phyloP scores from a whole-genome alignment of 1,140 invertebrate genomes.

The Asbolus verrucosus region DNA sequence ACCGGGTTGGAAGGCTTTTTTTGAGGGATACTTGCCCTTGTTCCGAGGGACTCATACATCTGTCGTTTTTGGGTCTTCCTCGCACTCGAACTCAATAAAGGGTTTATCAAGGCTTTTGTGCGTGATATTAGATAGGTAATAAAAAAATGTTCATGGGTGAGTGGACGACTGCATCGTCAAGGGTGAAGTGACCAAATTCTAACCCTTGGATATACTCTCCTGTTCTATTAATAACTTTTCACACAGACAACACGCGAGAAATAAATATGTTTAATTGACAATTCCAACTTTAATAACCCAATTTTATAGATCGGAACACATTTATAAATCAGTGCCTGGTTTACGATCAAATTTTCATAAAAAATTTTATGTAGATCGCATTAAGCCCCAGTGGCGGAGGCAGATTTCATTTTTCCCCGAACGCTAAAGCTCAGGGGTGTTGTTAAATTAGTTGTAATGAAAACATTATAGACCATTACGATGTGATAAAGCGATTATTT shows the following conservation, averaged over 20 bases:
- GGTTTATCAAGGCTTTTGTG: too few species aligned
- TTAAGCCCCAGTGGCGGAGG: neutral
- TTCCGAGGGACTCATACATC: too few species aligned
- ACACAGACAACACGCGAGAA: neutral
- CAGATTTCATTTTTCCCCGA: too few species aligned
- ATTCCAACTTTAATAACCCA: neutral
- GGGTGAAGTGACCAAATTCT: neutral
- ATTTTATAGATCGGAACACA: conserved; percentile 1
- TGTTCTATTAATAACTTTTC: conserved; percentile 15
- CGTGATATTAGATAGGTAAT: too few species aligned
- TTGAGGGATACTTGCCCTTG: too few species aligned
- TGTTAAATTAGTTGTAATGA: conserved; percentile 1
- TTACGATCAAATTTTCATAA: conserved; percentile 1
- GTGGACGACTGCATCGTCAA: too few species aligned
- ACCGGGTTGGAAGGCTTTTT: too few species aligned
- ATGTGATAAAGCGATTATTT: conserved; percentile 6
- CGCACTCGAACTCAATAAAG: too few species aligned
- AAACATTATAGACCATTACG: conserved; percentile 3
- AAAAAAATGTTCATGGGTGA: too few species aligned
- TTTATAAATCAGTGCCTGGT: neutral
- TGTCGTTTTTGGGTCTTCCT: too few species aligned
- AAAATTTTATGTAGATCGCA: neutral
- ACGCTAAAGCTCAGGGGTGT: neutral
- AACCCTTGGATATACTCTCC: too few species aligned
- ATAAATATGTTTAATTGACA: conserved; percentile 26